phyloP scores from a whole-genome alignment of 2,888 invertebrate genomes.

The Alloplasta piceator region DNA sequence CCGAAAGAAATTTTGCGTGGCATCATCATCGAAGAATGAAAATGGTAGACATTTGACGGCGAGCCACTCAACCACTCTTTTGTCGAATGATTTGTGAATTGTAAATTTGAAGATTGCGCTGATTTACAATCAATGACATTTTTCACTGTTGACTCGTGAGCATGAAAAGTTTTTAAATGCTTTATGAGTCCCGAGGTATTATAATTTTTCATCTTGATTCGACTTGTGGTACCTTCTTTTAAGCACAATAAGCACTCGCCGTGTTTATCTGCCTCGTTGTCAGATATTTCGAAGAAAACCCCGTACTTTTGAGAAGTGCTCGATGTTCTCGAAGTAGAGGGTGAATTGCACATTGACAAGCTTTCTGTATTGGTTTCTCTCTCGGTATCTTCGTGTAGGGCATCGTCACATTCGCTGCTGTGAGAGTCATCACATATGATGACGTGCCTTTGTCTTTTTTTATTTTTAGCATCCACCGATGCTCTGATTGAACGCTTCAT shows the following conservation, averaged over 20 bases:
- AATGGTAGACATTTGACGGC: conserved; percentile 46
- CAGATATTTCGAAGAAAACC: not conserved
- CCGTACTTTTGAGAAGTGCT: conserved; percentile 2
- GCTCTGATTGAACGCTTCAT: no score
- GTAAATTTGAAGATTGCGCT: not conserved
- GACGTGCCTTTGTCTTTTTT: no score
- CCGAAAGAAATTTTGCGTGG: conserved; percentile 41
- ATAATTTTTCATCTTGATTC: conserved; percentile 42
- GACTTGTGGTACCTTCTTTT: not conserved
- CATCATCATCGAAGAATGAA: conserved; percentile 41
- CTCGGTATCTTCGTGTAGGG: not conserved
- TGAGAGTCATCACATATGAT: no score
- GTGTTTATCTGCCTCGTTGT: not conserved
- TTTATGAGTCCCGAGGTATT: conserved; percentile 38
- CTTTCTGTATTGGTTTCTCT: not conserved
- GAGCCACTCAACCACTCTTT: conserved; percentile 33
- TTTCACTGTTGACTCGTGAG: conserved; percentile 14
- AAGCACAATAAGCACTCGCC: conserved; percentile 9
- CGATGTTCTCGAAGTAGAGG: not conserved
- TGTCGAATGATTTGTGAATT: conserved; percentile 10
- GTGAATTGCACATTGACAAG: not conserved
- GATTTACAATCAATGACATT: not conserved
- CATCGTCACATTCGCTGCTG: not conserved
- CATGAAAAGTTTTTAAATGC: conserved; percentile 38
- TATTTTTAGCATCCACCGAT: no score